Evolutionary conservation across 2,888 invertebrate species (phyloP), one percentile per base, ranked within the genome.

Genomic region (Anoncus sp.): DNA sequence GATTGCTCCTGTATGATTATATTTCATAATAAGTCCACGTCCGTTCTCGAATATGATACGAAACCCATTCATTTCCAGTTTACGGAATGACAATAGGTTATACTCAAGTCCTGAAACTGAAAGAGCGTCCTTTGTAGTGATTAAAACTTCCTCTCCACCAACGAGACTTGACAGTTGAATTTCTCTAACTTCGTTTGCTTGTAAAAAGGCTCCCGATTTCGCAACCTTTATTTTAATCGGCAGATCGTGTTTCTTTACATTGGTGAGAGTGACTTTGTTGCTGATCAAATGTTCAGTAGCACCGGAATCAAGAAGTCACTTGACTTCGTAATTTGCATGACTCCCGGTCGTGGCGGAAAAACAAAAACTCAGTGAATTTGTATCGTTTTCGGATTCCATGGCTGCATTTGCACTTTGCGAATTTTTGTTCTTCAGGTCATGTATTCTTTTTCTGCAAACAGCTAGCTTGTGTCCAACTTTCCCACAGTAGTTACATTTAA

Each of bases 261-360:
- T 83, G 18, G 24, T 53, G 22, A 85, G 57, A 2, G 43, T 14
- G 27, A 57, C 53, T 1, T 38, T 43, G 4, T 27, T 27, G 31
- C 51, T 78, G 1, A 81, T 62, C 51, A 85, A 24, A 75, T 85
- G 85, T 70, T 85, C 82, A 4, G 83, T 80, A 1, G 85, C 79
- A n/a, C 85, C 85, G 1, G 85, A 84, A 62, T 86, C 84, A n/a
- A 85, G 53, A 59, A 59, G 75, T 81, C 83, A 85, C 12, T 40
- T 66, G 16, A 81, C 53, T 20, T 51, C 14, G 12, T 63, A 7
- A 40, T 31, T 43, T 74, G 31, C 7, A 31, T 31, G 7, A 31
- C 7, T 31, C 3, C 57, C 45, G 31, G 51, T 57, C 18, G 22
- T 14, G 12, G 53, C 76, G 24, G 53, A n/a, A 66, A 77, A 77